Percentiles rank a stretch among this genome's conserved stretches.
Conservation (phyloP, 2,888 invertebrate genomes). For the Ophion ellenae region DNA sequence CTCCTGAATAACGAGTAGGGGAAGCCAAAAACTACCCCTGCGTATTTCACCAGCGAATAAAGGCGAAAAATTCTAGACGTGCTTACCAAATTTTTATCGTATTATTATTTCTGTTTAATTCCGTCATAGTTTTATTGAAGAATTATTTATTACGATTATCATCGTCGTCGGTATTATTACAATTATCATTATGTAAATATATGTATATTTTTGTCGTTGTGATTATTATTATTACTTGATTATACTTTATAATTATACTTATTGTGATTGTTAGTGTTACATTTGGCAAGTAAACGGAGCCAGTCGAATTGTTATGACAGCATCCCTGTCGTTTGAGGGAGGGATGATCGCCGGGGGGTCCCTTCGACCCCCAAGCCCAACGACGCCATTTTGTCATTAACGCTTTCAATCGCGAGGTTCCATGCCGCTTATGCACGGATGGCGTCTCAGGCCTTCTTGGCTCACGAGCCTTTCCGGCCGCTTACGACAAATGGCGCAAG, state of each 20-base stretch:
- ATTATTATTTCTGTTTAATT: neutral
- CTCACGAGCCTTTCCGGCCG: slow-evolving; percentile 33
- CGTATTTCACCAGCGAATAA: neutral
- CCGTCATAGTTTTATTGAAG: too few relatives aligned
- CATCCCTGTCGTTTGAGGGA: neutral
- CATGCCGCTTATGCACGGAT: slow-evolving; percentile 76
- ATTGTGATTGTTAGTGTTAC: neutral
- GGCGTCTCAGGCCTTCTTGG: slow-evolving; percentile 7
- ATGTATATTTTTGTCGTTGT: neutral
- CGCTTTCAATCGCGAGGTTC: slow-evolving; percentile 74
- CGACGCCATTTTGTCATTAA: slow-evolving; percentile 81
- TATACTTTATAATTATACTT: too few relatives aligned
- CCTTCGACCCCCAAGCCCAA: slow-evolving; percentile 3
- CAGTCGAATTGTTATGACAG: neutral
- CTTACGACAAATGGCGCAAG: slow-evolving; percentile 68
- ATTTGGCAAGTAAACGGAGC: neutral
- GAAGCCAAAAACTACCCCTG: slow-evolving; percentile 4
- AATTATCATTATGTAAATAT: neutral
- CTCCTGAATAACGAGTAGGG: neutral
- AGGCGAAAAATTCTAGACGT: neutral
- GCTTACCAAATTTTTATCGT: neutral
- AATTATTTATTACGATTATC: neutral
- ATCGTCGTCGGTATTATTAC: neutral
- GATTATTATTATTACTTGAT: neutral
- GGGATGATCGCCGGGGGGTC: neutral